Evolutionary conservation across 2,888 invertebrate genomes (phyloP).

Genomic region (Nowickia ferox): DNA sequence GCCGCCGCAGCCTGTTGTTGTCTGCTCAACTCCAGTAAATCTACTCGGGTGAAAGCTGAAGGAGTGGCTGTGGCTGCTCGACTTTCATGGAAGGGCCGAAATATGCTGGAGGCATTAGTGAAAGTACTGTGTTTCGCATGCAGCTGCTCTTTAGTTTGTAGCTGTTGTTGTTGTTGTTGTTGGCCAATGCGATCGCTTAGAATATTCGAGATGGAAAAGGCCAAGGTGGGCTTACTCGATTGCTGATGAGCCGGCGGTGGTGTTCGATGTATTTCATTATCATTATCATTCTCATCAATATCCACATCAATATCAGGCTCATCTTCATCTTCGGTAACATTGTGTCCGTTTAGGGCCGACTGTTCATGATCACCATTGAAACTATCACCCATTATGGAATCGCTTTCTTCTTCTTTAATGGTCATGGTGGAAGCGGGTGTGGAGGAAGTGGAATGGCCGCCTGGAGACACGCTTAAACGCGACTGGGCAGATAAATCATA

Average conservation of each 20-base stretch:
- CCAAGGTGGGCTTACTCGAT: slow-evolving; percentile 80
- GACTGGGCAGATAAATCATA: slow-evolving; percentile 75
- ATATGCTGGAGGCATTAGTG: slow-evolving; percentile 76
- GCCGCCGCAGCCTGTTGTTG: slow-evolving; percentile 82
- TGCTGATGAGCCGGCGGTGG: slow-evolving; percentile 80
- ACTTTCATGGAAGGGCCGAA: slow-evolving; percentile 81
- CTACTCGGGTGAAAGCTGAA: slow-evolving; percentile 82
- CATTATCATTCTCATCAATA: slow-evolving; percentile 77
- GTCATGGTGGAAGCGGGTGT: slow-evolving; percentile 79
- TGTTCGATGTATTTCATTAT: slow-evolving; percentile 75
- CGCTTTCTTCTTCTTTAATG: slow-evolving; percentile 82
- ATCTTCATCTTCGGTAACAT: slow-evolving; percentile 75
- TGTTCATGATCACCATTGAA: slow-evolving; percentile 78
- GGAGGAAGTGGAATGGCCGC: slow-evolving; percentile 76
- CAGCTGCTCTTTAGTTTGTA: slow-evolving; percentile 51
- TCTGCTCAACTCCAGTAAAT: slow-evolving; percentile 81
- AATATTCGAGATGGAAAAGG: slow-evolving; percentile 83
- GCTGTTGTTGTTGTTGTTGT: slow-evolving; percentile 71
- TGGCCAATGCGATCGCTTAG: slow-evolving; percentile 83
- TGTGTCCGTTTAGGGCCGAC: slow-evolving; percentile 71
- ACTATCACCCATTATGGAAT: slow-evolving; percentile 82
- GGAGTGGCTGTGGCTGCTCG: slow-evolving; percentile 75
- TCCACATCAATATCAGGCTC: slow-evolving; percentile 78
- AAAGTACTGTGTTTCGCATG: slow-evolving; percentile 54
- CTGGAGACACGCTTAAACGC: slow-evolving; percentile 77